These are phyloP conservation scores for Catalaphyllia jardinei DNA, from an alignment of 64 coral and sea anemone species.

Conservation along the genomic window DNA sequence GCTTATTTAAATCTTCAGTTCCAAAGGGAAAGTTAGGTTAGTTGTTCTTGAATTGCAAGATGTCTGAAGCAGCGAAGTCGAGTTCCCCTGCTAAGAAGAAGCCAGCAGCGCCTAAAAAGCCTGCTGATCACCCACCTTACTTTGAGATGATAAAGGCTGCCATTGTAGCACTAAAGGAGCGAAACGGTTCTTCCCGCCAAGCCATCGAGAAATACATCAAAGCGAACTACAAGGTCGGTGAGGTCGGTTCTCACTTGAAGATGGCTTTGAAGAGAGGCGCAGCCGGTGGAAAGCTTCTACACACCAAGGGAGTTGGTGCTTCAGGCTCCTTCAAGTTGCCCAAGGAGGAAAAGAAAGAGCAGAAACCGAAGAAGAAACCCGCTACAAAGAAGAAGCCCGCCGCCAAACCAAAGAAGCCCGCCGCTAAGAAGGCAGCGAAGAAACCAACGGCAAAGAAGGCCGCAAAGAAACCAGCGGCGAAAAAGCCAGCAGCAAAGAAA, in stretches of 20 bases:
- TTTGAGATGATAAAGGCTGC: conserved; percentile 34
- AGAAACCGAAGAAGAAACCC: background rate
- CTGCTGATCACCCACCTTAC: conserved; percentile 18
- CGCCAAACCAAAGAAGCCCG: background rate
- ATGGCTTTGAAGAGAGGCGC: conserved; percentile 8
- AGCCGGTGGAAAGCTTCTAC: background rate
- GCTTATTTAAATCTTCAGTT: background rate
- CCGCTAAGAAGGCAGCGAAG: background rate
- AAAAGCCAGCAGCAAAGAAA: background rate
- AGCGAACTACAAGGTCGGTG: conserved; percentile 42
- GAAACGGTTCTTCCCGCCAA: conserved; percentile 51
- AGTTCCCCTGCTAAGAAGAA: conserved; percentile 23
- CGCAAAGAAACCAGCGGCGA: background rate
- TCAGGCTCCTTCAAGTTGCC: conserved; percentile 37
- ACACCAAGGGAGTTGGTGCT: conserved; percentile 42
- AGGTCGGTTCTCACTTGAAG: background rate
- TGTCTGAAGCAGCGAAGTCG: background rate
- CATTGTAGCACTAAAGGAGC: conserved; percentile 4
- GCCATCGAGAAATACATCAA: conserved; percentile 56
- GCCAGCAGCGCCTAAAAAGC: conserved; percentile 7
- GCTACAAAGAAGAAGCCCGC: background rate
- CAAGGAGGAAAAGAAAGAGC: background rate
- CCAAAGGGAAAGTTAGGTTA: background rate
- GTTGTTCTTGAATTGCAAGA: background rate
- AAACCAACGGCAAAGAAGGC: conserved; percentile 1